These are phyloP conservation scores for Cremastinae sp. DNA, from an alignment of 2,888 invertebrate genomes.

Conservation along the genomic window DNA sequence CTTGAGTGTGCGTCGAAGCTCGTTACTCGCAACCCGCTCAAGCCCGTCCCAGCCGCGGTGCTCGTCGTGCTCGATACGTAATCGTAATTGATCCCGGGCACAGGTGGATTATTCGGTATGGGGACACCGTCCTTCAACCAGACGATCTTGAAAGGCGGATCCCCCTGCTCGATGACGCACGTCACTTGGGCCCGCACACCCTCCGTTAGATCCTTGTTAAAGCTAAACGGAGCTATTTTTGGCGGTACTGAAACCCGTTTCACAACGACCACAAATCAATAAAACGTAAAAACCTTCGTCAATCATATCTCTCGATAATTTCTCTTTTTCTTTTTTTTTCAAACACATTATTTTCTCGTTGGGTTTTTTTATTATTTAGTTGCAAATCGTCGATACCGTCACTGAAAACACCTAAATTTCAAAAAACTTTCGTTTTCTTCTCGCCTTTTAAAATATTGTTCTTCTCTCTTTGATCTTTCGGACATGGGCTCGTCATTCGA, in stretches of 20 bases:
- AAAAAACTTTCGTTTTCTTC: too few species aligned
- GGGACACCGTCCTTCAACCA: slow-evolving; percentile 95
- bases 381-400: too few species aligned
- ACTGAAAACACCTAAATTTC: too few species aligned
- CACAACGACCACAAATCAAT: slow-evolving; percentile 59
- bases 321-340: not conserved
- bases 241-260: slow-evolving; percentile 87
- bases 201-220: slow-evolving; percentile 84
- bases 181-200: slow-evolving; percentile 94
- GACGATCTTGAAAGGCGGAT: slow-evolving; percentile 93
- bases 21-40: slow-evolving; percentile 75
- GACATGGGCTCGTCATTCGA: too few species aligned
- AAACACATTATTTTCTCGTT: too few species aligned
- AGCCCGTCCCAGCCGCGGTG: slow-evolving; percentile 47
- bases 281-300: slow-evolving; percentile 21
- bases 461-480: too few species aligned
- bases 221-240: slow-evolving; percentile 93
- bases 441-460: too few species aligned
- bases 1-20: slow-evolving; percentile 91
- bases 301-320: not conserved
- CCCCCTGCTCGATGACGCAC: slow-evolving; percentile 95
- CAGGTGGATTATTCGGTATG: slow-evolving; percentile 83
- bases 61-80: slow-evolving; percentile 20
- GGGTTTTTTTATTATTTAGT: too few species aligned
- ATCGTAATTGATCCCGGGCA: slow-evolving; percentile 66